Evolutionary conservation across 53 echinoderm and acorn worm species (phyloP).

Genomic region (Henricia sp.): DNA sequence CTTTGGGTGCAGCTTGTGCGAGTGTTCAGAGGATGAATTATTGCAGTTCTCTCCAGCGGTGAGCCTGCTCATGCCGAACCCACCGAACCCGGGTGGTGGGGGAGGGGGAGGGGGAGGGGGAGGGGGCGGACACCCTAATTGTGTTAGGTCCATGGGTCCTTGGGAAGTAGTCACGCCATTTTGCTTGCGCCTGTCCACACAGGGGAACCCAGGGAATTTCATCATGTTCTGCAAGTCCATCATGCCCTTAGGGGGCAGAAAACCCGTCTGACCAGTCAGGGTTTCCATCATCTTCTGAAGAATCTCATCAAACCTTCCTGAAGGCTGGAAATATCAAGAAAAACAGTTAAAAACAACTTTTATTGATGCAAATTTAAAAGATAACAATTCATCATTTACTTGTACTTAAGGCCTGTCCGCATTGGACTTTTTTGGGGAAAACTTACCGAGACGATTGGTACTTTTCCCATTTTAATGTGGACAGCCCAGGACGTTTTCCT

Average conservation of each 20-base stretch:
- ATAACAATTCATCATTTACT: too few relatives aligned
- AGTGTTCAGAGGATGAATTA: conserved; percentile 47
- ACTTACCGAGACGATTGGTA: too few relatives aligned
- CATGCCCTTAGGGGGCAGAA: conserved; percentile 15
- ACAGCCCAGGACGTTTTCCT: too few relatives aligned
- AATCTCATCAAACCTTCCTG: conserved; percentile 91
- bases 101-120: too few relatives aligned
- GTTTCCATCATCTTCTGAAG: conserved; percentile 80
- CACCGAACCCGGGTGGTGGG: conserved; percentile 41
- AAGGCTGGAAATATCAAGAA: conserved; percentile 73
- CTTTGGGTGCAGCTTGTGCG: conserved; percentile 1
- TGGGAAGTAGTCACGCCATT: conserved; percentile 28
- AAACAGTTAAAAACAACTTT: conserved; percentile 5
- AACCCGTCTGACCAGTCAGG: conserved; percentile 2
- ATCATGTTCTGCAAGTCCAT: conserved; percentile 44
- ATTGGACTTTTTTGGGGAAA: too few relatives aligned
- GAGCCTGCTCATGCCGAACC: conserved; percentile 18
- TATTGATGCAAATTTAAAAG: too few relatives aligned
- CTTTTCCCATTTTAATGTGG: too few relatives aligned
- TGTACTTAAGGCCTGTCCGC: too few relatives aligned
- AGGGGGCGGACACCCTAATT: too few relatives aligned
- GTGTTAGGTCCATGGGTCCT: conserved; percentile 50
- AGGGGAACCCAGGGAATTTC: conserved; percentile 40
- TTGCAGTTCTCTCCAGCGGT: conserved; percentile 43
- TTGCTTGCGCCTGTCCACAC: not conserved